These are phyloP conservation scores for Apaloderma vittatum DNA, from an alignment of 2,113 vertebrate species.

Conservation along the genomic window DNA sequence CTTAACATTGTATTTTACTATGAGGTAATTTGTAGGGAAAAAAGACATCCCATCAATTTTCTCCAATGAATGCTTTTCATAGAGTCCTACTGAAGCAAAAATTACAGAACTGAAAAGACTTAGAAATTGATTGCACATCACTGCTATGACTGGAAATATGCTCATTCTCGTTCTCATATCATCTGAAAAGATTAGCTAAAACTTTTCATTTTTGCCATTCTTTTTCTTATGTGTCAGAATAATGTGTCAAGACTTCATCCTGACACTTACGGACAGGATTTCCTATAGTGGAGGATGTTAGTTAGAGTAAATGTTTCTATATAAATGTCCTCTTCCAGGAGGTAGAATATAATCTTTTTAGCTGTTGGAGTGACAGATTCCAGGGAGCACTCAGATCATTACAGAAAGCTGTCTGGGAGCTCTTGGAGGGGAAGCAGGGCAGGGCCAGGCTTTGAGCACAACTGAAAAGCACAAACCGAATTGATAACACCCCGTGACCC, in stretches of 20 bases:
- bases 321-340: background rate
- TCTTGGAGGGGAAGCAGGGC: background rate
- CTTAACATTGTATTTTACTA: background rate
- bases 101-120: constrained; percentile 19
- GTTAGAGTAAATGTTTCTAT: background rate
- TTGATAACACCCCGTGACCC: background rate
- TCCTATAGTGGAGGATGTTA: background rate
- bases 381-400: background rate
- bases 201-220: background rate
- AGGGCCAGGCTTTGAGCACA: background rate
- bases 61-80: constrained; percentile 28
- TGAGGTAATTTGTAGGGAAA: constrained; percentile 1
- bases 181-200: background rate
- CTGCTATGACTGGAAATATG: background rate
- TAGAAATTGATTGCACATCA: constrained; percentile 45
- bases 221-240: background rate
- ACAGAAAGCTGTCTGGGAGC: background rate
- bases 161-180: constrained; percentile 20
- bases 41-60: constrained; percentile 46
- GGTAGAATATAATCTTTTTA: background rate
- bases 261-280: background rate
- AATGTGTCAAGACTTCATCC: background rate
- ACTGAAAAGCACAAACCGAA: background rate
- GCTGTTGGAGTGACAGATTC: background rate
- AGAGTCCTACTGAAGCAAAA: constrained; percentile 35